Base-by-base conservation (phyloP, 1,140 invertebrate genomes). In the Drosophila arizonae region DNA sequence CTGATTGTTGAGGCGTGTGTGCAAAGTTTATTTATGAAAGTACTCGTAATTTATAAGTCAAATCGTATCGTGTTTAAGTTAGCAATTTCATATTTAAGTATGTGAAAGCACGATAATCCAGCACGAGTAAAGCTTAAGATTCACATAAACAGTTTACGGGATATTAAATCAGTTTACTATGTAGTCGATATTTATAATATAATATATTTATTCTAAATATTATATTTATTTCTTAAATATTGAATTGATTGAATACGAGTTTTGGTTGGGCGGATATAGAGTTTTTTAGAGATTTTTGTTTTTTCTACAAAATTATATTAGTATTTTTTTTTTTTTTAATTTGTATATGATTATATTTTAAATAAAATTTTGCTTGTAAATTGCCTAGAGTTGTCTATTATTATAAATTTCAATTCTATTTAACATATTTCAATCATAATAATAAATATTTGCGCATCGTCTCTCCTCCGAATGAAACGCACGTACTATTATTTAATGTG, bases 401-500 rank as follows among this genome's bases (percentile, higher is more conserved):
- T 48, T 48, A 13, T 24, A 1, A 10, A 48, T 13, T 48, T 24
- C 15, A 24, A 24, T 24, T 48, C 33, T 33, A 33, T 33, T 33
- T 9, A 9, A 33, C 9, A 9, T 11, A 48, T 13, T 13, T 39
- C 3, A 2, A 11, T 39, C 4, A 39, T 39, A 11, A 11, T 39
- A 11, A 11, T 39, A 39, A 39, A 11, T 39, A 46, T 46, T 46
- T 33, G 28, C n/a, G 10, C 15, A 39, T 39, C 33, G 33, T 33
- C 36, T 39, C 11, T 11, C 11, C 3, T 0, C 36, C 10, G 11
- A 11, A 39, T 9, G 68, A 76, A 58, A 73, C 62, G 62, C 64
- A 81, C 74, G 63, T 55, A 70, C 69, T 77, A 77, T 74, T 70
- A 65, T 85, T 70, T 65, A 36, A 33, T 39, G 45, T 43, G 52